Conservation (phyloP, 2,797 vertebrate species). For the Gymnothorax javanicus region DNA sequence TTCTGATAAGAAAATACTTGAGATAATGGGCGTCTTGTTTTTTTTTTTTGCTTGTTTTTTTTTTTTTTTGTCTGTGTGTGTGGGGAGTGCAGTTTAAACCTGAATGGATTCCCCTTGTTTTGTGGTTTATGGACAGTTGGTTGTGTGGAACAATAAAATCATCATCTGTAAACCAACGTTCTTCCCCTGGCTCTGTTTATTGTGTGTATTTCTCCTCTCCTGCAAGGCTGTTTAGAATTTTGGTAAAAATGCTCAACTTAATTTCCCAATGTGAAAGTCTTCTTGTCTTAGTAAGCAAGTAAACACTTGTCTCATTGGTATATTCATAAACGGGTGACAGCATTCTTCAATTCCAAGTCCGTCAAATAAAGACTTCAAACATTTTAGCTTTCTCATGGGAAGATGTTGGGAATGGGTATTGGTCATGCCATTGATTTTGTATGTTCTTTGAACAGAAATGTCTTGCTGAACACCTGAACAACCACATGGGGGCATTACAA, state of each 20-base stretch:
- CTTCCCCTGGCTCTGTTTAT: not conserved
- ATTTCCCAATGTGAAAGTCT: not conserved
- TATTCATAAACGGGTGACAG: not conserved
- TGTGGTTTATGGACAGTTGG: conserved; percentile 53
- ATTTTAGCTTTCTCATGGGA: too few species aligned
- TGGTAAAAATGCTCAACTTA: not conserved
- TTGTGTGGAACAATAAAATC: conserved; percentile 64
- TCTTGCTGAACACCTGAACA: too few species aligned
- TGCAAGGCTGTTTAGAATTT: not conserved
- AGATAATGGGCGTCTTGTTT: conserved; percentile 59
- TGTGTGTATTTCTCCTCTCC: not conserved
- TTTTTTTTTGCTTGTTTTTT: conserved; percentile 69
- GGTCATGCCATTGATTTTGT: too few species aligned
- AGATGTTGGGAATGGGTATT: too few species aligned
- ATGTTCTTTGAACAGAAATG: not conserved
- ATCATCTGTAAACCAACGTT: conserved; percentile 55
- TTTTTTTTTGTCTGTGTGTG: conserved; percentile 35
- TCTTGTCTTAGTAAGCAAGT: not conserved
- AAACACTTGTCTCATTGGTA: not conserved
- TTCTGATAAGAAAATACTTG: conserved; percentile 49
- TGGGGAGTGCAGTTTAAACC: conserved; percentile 57
- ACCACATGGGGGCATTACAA: not conserved
- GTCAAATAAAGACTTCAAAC: not conserved
- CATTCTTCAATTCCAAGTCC: not conserved
- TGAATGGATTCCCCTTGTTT: conserved; percentile 51